Percentiles rank a stretch among this genome's conserved stretches.
These are phyloP conservation scores for Petrocephalus zakoni DNA, from an alignment of 2,113 vertebrate genomes.

Conservation along the genomic window DNA sequence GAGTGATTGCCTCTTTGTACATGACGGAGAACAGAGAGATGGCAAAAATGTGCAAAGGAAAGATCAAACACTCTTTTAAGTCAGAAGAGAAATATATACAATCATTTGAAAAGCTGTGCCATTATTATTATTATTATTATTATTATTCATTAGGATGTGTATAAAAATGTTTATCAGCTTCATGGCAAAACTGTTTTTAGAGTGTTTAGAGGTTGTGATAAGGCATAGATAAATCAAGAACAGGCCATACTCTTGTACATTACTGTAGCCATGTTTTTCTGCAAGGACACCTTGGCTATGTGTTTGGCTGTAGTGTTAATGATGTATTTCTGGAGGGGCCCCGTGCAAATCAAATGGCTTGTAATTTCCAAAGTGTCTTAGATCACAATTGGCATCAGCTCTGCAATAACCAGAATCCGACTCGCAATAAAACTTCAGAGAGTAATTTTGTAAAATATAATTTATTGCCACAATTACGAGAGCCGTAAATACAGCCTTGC, in stretches of 20 bases:
- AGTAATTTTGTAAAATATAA: conserved; percentile 26
- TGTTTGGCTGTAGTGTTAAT: conserved; percentile 6
- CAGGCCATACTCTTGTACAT: neutral
- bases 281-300: conserved; percentile 16
- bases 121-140: neutral
- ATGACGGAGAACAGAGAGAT: neutral
- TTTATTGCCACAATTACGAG: conserved; percentile 26
- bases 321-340: neutral
- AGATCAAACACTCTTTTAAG: neutral
- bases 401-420: conserved; percentile 18
- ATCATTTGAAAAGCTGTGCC: neutral
- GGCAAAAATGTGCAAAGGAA: neutral
- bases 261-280: conserved; percentile 9
- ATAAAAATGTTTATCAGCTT: neutral
- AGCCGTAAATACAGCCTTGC: conserved; percentile 19
- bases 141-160: neutral
- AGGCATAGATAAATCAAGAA: neutral
- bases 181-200: neutral
- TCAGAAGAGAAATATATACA: neutral
- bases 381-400: conserved; percentile 22
- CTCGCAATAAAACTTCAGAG: conserved; percentile 26
- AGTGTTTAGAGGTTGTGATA: neutral
- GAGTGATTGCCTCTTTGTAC: neutral
- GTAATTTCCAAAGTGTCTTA: conserved; percentile 27
- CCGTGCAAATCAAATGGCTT: conserved; percentile 8